Evolutionary conservation across 2,113 vertebrate species (phyloP), one percentile per base, ranked within the genome.

Genomic region (Brachyistius frenatus): DNA sequence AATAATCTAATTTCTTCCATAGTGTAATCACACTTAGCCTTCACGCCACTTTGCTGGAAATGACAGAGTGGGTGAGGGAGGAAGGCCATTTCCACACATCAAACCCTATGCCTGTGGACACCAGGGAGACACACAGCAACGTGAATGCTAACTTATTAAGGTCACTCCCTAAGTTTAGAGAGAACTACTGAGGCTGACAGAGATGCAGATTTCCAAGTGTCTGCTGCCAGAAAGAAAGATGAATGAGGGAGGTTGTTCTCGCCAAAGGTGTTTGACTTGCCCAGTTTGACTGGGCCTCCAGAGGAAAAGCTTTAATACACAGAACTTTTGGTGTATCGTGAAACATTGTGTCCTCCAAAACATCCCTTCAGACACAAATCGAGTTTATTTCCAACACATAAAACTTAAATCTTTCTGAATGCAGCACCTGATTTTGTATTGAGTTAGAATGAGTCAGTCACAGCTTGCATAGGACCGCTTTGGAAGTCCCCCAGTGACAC

Each of bases 211-310:
- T 82, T 83, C 16, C 60, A 72, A 61, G 60, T 16, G 58, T 10
- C 44, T 65, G 49, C 76, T 49, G 76, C 84, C 72, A 80, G 73
- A 79, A 73, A 73, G 53, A 4, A 76, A 81, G 80, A 88, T 76
- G 47, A 70, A 92, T 83, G 84, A 74, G 53, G 23, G 16, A 35
- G 11, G 35, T 54, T 76, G 3, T 64, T 77, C 32, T 60, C 32
- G 79, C 81, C 86, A 81, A 44, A 69, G 52, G 76, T 64, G 37
- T 58, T 81, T 11, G n/a, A 82, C 50, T 44, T 64, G 37, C 41
- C 32, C 36, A 66, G 49, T 62, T 83, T 23, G n/a, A 78, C 23
- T 50, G 55, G 66, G 69, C 73, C 49, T 50, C 44, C 10, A 7
- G 56, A 46, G 36, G 47, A 83, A 78, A 84, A 64, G 49, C 11